Evolutionary conservation across 1,140 invertebrate genomes (phyloP).

Genomic region (Cataglyphis hispanica): DNA sequence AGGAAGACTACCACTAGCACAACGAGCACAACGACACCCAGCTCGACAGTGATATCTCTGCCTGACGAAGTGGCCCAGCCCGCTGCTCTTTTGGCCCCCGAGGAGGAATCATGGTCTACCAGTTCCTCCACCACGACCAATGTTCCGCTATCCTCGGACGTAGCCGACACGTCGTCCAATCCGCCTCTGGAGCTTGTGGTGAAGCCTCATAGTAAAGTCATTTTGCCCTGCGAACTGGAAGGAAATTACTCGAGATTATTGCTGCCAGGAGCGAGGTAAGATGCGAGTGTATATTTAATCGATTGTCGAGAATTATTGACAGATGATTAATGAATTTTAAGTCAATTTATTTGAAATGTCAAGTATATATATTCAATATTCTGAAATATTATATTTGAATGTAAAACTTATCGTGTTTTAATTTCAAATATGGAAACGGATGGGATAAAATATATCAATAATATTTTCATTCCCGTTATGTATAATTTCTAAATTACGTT

Average conservation of each 20-base stretch:
- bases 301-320: neutral
- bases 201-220: slow-evolving; percentile 83
- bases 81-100: slow-evolving; percentile 82
- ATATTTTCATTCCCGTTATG: neutral
- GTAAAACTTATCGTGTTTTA: neutral
- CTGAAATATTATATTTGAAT: neutral
- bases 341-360: neutral
- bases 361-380: neutral
- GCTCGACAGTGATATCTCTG: slow-evolving; percentile 74
- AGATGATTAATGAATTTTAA: neutral
- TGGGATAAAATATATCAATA: neutral
- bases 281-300: neutral
- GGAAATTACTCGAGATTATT: slow-evolving; percentile 83
- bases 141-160: slow-evolving; percentile 68
- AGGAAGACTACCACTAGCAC: slow-evolving; percentile 80
- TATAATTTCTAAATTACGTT: neutral
- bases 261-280: slow-evolving; percentile 81
- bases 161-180: slow-evolving; percentile 73
- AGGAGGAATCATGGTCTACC: slow-evolving; percentile 82
- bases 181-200: slow-evolving; percentile 82
- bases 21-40: slow-evolving; percentile 71
- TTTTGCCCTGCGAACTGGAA: slow-evolving; percentile 84
- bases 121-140: slow-evolving; percentile 79
- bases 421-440: neutral
- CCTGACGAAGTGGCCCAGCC: slow-evolving; percentile 81